Evolutionary conservation across 2,797 vertebrate genomes (phyloP).

Genomic region (Passerculus sandwichensis): DNA sequence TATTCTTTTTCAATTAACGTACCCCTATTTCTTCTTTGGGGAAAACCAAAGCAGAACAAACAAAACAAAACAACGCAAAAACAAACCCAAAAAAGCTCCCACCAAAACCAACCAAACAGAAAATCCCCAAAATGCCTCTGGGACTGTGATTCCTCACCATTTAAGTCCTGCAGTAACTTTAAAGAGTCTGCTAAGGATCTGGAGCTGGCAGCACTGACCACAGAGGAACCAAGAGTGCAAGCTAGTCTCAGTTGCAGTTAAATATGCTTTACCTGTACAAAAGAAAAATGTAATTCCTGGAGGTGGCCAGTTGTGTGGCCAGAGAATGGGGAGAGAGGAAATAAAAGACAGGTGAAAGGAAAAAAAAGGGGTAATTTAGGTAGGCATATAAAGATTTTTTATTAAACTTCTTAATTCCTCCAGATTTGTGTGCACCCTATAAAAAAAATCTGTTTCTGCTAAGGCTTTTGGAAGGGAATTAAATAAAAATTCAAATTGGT

Average conservation of each 20-base stretch:
- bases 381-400: neutral
- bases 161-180: neutral
- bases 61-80: neutral
- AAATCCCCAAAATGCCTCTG: neutral
- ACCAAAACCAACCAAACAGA: neutral
- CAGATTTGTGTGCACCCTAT: neutral
- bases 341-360: neutral
- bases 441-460: conserved; percentile 16
- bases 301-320: neutral
- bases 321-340: neutral
- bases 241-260: neutral
- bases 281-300: neutral
- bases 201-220: neutral
- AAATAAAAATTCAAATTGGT: conserved; percentile 12
- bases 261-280: neutral
- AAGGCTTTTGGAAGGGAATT: neutral
- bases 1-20: neutral
- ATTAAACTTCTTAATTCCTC: neutral
- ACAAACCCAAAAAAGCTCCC: neutral
- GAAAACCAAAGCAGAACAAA: neutral
- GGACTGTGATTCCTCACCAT: neutral
- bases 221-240: neutral
- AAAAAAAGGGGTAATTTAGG: neutral
- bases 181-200: neutral
- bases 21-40: neutral